A percentile compares a stretch with the other conserved stretches of the same genome.
Conservation (phyloP, 2,113 vertebrate species). For the Melanostigma gelatinosum region DNA sequence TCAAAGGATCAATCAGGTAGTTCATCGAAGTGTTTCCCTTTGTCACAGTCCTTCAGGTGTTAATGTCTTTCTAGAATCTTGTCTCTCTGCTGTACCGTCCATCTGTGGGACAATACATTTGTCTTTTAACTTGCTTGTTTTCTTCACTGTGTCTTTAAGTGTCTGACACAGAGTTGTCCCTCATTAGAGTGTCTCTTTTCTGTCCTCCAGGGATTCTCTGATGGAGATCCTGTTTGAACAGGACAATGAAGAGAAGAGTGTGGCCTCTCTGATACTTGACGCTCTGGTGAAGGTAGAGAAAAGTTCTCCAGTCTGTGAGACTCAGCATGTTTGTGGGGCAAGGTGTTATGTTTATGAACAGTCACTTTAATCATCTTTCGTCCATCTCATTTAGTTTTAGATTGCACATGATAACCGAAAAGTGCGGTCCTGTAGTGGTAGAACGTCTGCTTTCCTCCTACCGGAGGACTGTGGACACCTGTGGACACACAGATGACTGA, state of each 20-base stretch:
- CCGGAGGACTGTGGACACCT: neutral
- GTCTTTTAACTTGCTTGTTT: neutral
- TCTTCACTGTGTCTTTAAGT: neutral
- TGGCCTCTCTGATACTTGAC: slow-evolving; percentile 94
- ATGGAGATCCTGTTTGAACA: slow-evolving; percentile 98
- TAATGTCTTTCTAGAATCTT: neutral
- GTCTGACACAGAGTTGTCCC: neutral
- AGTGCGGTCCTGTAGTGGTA: neutral
- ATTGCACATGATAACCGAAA: slow-evolving; percentile 10
- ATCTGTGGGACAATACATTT: neutral
- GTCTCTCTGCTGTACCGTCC: too few relatives aligned
- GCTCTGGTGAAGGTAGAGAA: slow-evolving; percentile 90
- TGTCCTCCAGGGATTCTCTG: slow-evolving; percentile 88
- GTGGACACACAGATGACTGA: neutral
- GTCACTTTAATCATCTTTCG: neutral
- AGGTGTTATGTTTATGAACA: too few relatives aligned
- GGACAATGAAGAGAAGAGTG: slow-evolving; percentile 97
- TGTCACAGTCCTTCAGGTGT: neutral
- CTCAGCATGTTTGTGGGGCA: too few relatives aligned
- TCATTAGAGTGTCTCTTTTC: neutral
- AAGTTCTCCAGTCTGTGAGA: neutral
- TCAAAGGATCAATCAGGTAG: slow-evolving; percentile 94
- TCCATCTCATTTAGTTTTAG: slow-evolving; percentile 13
- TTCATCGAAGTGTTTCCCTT: neutral
- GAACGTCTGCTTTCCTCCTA: neutral